Conservation (phyloP, 1,140 invertebrate species). For the Periplaneta americana region DNA sequence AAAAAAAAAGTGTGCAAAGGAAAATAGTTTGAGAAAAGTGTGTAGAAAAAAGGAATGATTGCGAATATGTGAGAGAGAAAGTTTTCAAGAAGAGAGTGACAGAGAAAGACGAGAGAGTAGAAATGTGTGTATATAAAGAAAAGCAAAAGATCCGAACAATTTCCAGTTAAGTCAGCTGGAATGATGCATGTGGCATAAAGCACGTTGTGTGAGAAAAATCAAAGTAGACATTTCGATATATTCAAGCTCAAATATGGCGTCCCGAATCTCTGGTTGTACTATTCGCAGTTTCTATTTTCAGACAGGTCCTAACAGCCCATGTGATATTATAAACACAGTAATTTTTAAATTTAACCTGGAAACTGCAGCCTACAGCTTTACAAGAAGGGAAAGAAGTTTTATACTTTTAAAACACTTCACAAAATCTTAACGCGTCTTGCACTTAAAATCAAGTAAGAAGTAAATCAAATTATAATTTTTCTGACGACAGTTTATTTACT, state of each 20-base stretch:
- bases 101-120: neutral
- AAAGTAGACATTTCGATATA: neutral
- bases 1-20: neutral
- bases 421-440: no score
- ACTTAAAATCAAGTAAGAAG: no score
- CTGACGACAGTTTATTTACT: no score
- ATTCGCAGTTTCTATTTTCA: no score
- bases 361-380: no score
- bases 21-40: neutral
- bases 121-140: neutral
- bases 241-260: neutral
- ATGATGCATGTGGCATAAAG: neutral
- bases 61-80: neutral
- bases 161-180: neutral
- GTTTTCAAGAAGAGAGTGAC: neutral
- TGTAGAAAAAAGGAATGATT: neutral
- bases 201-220: neutral
- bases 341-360: no score
- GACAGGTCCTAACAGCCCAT: no score
- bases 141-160: neutral
- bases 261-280: neutral
- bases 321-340: no score
- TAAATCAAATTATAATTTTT: no score
- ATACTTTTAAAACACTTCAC: no score
- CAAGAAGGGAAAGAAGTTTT: no score